These are phyloP conservation scores for Noctua fimbriata DNA, from an alignment of 2,888 invertebrate genomes.

Conservation along the genomic window DNA sequence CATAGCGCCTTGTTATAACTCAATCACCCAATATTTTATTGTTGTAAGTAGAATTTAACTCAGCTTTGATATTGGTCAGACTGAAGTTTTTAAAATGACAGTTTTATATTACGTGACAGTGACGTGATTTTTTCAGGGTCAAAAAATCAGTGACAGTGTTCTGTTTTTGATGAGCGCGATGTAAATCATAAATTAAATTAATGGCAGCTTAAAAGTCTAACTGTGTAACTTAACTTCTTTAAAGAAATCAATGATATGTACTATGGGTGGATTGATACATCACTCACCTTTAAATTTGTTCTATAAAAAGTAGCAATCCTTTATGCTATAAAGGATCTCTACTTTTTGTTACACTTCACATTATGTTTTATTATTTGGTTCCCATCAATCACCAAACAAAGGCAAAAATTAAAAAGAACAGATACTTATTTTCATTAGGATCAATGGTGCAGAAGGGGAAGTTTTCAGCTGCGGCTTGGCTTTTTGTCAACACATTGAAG, in stretches of 20 bases:
- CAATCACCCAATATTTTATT: too few species aligned
- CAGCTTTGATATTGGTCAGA: too few species aligned
- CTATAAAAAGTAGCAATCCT: neutral
- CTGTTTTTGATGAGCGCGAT: too few species aligned
- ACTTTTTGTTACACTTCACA: neutral
- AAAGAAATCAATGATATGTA: neutral
- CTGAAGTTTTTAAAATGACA: too few species aligned
- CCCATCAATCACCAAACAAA: neutral
- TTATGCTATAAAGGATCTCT: neutral
- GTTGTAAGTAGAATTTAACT: too few species aligned
- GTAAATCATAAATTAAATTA: too few species aligned
- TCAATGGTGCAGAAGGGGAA: constrained; percentile 99
- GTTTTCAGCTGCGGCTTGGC: constrained; percentile 99
- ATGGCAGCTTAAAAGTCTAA: too few species aligned
- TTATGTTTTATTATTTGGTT: neutral
- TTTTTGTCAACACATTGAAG: constrained; percentile 99
- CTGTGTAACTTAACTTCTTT: too few species aligned
- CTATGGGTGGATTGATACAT: neutral
- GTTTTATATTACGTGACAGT: too few species aligned
- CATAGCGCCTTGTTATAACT: too few species aligned
- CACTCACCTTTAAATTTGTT: neutral
- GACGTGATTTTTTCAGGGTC: too few species aligned
- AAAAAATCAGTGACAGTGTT: too few species aligned
- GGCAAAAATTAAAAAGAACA: constrained; percentile 43
- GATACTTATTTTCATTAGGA: constrained; percentile 99